Percentiles rank a stretch among this genome's conserved stretches.
phyloP scores from a whole-genome alignment of 2,888 invertebrate genomes.

The Melinaea marsaeus region DNA sequence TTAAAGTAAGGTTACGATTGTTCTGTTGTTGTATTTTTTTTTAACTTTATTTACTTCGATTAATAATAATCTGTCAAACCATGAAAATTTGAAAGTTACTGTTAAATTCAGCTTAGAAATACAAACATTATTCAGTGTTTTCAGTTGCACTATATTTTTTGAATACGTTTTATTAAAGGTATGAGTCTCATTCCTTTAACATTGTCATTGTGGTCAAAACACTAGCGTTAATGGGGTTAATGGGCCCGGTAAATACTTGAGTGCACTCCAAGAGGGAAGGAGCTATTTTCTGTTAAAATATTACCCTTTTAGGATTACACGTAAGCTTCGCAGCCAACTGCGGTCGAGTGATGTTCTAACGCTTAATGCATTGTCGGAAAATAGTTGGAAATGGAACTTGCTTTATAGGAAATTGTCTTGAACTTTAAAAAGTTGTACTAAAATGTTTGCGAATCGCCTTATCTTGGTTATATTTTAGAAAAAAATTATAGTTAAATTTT shows the following conservation, averaged over 20 bases:
- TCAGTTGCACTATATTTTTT: neutral
- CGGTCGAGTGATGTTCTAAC: conserved; percentile 44
- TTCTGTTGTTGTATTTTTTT: no score
- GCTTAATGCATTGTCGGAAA: conserved; percentile 26
- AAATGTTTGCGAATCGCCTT: neutral
- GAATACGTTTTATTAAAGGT: neutral
- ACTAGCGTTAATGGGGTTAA: conserved; percentile 60
- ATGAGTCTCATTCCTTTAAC: conserved; percentile 7
- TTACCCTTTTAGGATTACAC: conserved; percentile 70
- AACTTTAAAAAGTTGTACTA: neutral
- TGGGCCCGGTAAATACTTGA: conserved; percentile 61
- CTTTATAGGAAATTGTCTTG: neutral
- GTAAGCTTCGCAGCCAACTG: conserved; percentile 45
- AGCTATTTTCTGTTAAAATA: conserved; percentile 67
- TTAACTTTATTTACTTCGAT: no score
- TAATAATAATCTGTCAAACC: no score
- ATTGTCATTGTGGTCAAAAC: conserved; percentile 45
- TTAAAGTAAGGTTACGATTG: no score
- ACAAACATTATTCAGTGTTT: neutral
- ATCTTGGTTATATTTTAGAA: neutral
- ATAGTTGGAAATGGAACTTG: conserved; percentile 9
- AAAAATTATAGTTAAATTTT: neutral
- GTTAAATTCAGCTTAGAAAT: no score
- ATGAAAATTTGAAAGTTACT: no score
- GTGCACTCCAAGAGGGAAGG: conserved; percentile 53